These are phyloP conservation scores for Formicarius rufipectus DNA, from an alignment of 2,113 vertebrate genomes.

Conservation along the genomic window DNA sequence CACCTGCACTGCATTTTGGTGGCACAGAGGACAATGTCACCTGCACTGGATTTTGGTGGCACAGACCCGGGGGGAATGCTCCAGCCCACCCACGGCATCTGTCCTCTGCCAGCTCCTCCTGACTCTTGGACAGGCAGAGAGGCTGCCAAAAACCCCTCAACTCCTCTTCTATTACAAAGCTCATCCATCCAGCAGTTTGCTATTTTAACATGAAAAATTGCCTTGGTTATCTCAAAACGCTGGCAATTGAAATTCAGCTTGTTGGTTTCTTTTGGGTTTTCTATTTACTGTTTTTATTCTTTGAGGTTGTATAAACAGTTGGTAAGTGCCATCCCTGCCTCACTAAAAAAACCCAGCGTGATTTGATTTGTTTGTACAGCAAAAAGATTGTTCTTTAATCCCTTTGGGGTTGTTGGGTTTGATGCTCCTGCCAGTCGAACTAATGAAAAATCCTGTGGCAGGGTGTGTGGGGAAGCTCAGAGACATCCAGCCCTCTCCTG, in stretches of 20 bases:
- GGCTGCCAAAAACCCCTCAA: neutral
- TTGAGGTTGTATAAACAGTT: constrained; percentile 13
- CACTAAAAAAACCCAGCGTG: neutral
- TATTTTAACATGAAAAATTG: neutral
- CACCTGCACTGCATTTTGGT: neutral
- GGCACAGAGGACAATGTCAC: no score
- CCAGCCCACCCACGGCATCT: neutral
- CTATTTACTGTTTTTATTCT: neutral
- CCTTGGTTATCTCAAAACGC: neutral
- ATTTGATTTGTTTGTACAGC: constrained; percentile 20
- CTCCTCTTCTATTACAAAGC: neutral
- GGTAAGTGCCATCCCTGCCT: neutral
- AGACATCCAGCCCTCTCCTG: neutral
- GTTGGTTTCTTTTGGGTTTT: neutral
- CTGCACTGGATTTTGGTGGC: neutral
- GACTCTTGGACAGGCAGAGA: neutral
- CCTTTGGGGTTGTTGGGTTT: constrained; percentile 22
- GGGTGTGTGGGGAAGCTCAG: neutral
- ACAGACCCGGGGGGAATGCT: neutral
- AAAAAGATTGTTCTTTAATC: constrained; percentile 40
- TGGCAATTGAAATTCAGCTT: neutral
- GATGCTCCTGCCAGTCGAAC: constrained; percentile 9
- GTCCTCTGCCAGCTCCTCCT: neutral
- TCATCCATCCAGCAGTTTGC: neutral
- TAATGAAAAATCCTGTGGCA: constrained; percentile 52